Base-by-base conservation (phyloP, 1,140 invertebrate genomes). In the Adelges cooleyi region DNA sequence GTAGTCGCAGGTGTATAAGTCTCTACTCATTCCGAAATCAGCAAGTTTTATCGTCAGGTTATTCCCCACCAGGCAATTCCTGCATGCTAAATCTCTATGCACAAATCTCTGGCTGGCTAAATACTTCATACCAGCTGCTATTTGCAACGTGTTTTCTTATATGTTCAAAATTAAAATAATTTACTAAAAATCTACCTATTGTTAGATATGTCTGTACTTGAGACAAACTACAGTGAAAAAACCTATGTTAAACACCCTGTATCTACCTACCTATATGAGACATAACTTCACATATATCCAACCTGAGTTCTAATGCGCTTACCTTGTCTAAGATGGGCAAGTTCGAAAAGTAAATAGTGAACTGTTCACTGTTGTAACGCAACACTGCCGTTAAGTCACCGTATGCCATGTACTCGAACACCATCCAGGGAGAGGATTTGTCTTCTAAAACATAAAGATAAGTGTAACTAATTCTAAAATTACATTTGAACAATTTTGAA, bases 401-500 rank as follows among this genome's bases (percentile, higher is more conserved):
- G 74, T 87, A 82, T 18, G 86, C 81, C 92, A 95, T 95, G 71
- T 84, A 94, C 73, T 95, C 91, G 72, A 94, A 95, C 2, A 95
- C 82, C 89, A 95, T 92, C 83, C 89, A 93, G 0, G 90, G 91
- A 68, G 81, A 84, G 27, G 81, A 80, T 9, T 75, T 80, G 1
- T 77, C 77, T 52, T 88, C 89, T 84, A 77, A 71, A n/a, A n/a
- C n/a, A n/a, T n/a, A n/a, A n/a, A n/a, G n/a, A n/a, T n/a, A n/a
- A n/a, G n/a, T n/a, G n/a, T n/a, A n/a, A n/a, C n/a, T n/a, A n/a
- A n/a, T n/a, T n/a, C n/a, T n/a, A n/a, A n/a, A n/a, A n/a, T n/a
- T n/a, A n/a, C n/a, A n/a, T n/a, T n/a, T n/a, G n/a, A n/a, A n/a
- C n/a, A n/a, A n/a, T n/a, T n/a, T n/a, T n/a, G n/a, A n/a, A n/a